phyloP scores from a whole-genome alignment of 2,888 invertebrate species.

The Harmothoe impar region DNA sequence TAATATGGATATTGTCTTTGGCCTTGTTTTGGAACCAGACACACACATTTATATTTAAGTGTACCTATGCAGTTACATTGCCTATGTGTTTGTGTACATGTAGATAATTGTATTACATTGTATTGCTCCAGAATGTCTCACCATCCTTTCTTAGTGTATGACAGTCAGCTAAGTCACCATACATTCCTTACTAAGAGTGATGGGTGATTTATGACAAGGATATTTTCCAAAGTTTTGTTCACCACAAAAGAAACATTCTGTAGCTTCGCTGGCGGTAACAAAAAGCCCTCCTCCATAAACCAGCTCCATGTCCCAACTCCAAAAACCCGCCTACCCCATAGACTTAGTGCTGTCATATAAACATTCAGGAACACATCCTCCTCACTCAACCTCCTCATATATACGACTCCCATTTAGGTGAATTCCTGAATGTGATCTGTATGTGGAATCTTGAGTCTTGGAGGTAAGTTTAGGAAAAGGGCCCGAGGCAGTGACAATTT shows the following conservation, averaged over 20 bases:
- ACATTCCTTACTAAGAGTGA: conserved; percentile 29
- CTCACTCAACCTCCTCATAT: neutral
- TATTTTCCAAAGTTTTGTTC: conserved; percentile 2
- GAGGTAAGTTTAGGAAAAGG: neutral
- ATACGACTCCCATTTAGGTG: too few relatives aligned
- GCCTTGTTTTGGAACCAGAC: too few relatives aligned
- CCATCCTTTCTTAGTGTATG: neutral
- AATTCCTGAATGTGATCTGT: too few relatives aligned
- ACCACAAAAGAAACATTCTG: conserved; percentile 38
- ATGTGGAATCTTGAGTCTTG: neutral
- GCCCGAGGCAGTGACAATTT: neutral
- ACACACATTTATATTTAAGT: too few relatives aligned
- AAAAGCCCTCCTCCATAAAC: neutral
- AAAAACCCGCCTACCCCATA: too few relatives aligned
- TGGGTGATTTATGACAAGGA: neutral
- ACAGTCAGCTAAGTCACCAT: neutral
- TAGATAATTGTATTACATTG: too few relatives aligned
- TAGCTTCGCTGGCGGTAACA: conserved; percentile 8
- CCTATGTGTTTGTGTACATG: too few relatives aligned
- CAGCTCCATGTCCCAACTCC: neutral
- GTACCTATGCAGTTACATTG: too few relatives aligned
- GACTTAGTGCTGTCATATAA: neutral
- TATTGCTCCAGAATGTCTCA: neutral
- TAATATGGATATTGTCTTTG: too few relatives aligned
- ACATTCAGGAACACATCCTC: neutral